Evolutionary conservation across 2,797 vertebrate genomes (phyloP).

Genomic region (Oreortyx pictus): DNA sequence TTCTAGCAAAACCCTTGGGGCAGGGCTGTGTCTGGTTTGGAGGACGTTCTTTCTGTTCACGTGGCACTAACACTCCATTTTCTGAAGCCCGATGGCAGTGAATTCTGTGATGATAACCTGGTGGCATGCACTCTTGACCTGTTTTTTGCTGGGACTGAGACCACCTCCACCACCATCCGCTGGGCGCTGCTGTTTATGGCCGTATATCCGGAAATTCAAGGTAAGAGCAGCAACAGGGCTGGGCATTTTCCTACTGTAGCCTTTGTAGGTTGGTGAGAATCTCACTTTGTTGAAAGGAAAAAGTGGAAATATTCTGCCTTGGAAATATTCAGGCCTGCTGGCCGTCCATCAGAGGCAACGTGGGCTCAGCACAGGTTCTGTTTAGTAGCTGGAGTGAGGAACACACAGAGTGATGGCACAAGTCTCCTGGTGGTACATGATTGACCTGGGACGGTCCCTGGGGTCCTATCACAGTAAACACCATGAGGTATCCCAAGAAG

Average conservation of each 20-base stretch:
- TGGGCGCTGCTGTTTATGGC: conserved; percentile 89
- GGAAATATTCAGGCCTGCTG: no score
- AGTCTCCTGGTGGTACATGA: neutral
- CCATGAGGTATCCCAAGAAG: accelerated
- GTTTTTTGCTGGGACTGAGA: conserved; percentile 88
- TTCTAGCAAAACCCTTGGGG: neutral
- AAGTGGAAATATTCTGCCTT: no score
- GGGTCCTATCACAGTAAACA: no score
- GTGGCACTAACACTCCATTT: neutral
- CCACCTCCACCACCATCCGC: conserved; percentile 85
- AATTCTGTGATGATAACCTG: conserved; percentile 83
- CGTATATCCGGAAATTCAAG: conserved; percentile 84
- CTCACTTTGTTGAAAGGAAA: no score
- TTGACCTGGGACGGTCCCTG: neutral
- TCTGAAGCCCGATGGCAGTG: neutral
- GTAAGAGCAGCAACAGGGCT: conserved; percentile 34
- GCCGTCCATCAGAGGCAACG: no score
- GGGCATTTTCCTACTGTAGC: no score
- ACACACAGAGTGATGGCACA: no score
- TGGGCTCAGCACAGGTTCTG: no score
- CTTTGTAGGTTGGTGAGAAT: no score
- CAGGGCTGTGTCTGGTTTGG: no score
- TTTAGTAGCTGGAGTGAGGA: no score
- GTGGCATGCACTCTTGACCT: conserved; percentile 83
- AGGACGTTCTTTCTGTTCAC: neutral